These are phyloP conservation scores for Sycobia sp. DNA, from an alignment of 1,140 invertebrate species.

Conservation along the genomic window DNA sequence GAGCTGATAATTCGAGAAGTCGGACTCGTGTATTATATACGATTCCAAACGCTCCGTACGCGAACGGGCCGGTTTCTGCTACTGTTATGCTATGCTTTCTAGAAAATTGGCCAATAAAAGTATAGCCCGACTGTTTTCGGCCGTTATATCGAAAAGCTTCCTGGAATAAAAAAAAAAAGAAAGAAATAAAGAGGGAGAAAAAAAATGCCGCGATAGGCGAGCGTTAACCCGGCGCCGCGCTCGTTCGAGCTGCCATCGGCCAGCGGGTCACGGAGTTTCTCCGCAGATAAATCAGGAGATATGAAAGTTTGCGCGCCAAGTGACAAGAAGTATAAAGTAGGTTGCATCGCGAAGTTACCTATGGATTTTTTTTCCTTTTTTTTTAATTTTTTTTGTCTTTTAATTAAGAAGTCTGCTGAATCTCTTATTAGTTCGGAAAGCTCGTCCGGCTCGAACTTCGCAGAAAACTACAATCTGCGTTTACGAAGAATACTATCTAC, in stretches of 20 bases:
- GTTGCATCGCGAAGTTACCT: neutral
- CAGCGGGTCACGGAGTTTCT: constrained; percentile 24
- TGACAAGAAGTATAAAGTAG: constrained; percentile 15
- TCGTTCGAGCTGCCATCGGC: neutral
- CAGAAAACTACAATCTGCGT: too few relatives aligned
- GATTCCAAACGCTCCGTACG: too few relatives aligned
- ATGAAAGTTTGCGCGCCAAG: constrained; percentile 18
- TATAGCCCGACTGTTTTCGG: constrained; percentile 20
- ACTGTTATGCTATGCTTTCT: constrained; percentile 21
- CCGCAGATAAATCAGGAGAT: constrained; percentile 21
- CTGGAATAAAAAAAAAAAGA: too few relatives aligned
- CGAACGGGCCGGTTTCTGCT: neutral
- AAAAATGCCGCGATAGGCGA: neutral
- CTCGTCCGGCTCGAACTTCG: too few relatives aligned
- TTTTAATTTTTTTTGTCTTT: too few relatives aligned
- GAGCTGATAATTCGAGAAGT: too few relatives aligned
- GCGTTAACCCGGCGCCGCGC: neutral
- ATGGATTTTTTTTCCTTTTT: too few relatives aligned
- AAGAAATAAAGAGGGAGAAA: too few relatives aligned
- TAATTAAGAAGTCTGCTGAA: too few relatives aligned
- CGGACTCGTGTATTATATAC: too few relatives aligned
- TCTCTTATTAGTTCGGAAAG: too few relatives aligned
- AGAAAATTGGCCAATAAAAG: constrained; percentile 30
- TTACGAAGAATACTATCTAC: too few relatives aligned
- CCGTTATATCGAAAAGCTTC: constrained; percentile 7